Conservation (phyloP, 2,797 vertebrate genomes). For the Kryptopterus vitreolus region DNA sequence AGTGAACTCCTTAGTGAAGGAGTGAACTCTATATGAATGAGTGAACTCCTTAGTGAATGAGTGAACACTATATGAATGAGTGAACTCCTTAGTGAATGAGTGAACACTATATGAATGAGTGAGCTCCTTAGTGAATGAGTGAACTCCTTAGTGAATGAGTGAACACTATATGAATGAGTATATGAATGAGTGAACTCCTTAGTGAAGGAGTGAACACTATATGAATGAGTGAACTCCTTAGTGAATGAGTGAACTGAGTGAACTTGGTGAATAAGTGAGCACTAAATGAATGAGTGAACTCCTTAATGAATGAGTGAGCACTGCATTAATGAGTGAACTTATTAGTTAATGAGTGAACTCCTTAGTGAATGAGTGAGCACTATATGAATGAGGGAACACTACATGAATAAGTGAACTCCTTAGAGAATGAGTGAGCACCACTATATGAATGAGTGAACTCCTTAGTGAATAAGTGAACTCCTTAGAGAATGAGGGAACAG, state of each 20-base stretch:
- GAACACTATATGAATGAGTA: too few relatives aligned
- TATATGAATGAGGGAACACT: too few relatives aligned
- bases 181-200: background rate
- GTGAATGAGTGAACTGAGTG: too few relatives aligned
- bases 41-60: background rate
- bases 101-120: too few relatives aligned
- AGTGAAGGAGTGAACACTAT: too few relatives aligned
- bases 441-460: background rate
- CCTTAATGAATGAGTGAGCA: too few relatives aligned
- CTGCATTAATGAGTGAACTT: too few relatives aligned
- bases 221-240: too few relatives aligned
- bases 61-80: background rate
- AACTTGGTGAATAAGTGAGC: too few relatives aligned
- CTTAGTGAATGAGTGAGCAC: too few relatives aligned
- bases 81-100: background rate
- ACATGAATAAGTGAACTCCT: background rate
- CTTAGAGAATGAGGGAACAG: background rate
- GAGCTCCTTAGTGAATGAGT: background rate
- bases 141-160: background rate
- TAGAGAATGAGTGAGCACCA: background rate
- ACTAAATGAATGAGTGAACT: too few relatives aligned
- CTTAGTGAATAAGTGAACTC: background rate
- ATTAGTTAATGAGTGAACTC: too few relatives aligned
- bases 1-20: background rate
- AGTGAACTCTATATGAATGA: background rate